Evolutionary conservation across 2,113 vertebrate species (phyloP), one percentile per base, ranked within the genome.

Genomic region (Nothobranchius kuhntae): DNA sequence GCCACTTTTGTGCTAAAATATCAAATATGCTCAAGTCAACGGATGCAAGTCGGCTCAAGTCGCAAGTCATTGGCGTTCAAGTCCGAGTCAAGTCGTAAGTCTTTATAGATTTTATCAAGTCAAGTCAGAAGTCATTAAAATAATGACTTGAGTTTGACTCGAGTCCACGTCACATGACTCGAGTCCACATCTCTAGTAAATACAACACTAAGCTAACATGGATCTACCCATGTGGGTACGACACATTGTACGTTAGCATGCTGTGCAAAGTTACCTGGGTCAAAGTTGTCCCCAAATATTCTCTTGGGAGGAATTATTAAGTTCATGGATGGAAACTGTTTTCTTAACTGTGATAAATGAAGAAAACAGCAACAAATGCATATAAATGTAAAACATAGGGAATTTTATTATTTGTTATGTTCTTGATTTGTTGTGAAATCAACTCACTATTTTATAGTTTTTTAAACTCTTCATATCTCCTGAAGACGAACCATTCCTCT

Each of bases 231-330:
- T 26, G 58, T 15, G 11, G 51, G 13, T 4, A 40, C 38, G 38
- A 7, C 38, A 1, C 4, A 8, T 9, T 40, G 38, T 40, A 1
- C 7, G 38, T 40, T 9, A 40, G 6, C 9, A 0, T 6, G 14
- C 17, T 35, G 17, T 12, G 38, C 36, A 63, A 50, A 83, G 82
- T 89, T 90, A 98, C 98, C 96, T 10, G 98, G 98, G 77, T 99
- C 98, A 94, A 99, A 99, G 90, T 99, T 99, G 91, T 99, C 97
- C 73, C 98, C 98, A 91, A 99, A 99, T 94, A 99, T 99, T 92
- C 98, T 95, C 90, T 99, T 99, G 76, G 98, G 94, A 73, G 98
- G 98, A 90, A 99, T 96, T 92, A 98, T 99, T 82, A 99, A 83
- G 84, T 95, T 96, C 93, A 98, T 93, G 48, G 95, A 87, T 54